Evolutionary conservation across 2,113 vertebrate species (phyloP).

Genomic region (Cynoglossus semilaevis): DNA sequence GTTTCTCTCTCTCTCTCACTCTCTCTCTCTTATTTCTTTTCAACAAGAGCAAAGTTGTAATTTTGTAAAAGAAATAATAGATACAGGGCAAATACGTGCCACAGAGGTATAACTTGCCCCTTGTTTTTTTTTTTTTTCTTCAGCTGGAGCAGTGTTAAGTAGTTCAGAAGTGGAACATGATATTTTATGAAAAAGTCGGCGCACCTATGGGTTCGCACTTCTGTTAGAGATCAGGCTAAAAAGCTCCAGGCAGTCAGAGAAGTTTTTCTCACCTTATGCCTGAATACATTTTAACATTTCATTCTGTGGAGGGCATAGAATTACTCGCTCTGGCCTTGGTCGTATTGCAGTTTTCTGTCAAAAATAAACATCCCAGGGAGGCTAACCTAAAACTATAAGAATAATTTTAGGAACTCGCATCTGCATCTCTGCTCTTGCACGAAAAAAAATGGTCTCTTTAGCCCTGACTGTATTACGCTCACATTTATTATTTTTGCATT

Average conservation of each 20-base stretch:
- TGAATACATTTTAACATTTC: slow-evolving; percentile 25
- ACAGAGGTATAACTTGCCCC: slow-evolving; percentile 1
- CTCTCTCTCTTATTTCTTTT: slow-evolving; percentile 12
- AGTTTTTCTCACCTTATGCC: slow-evolving; percentile 27
- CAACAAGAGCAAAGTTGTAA: slow-evolving; percentile 18
- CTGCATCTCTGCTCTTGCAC: background rate
- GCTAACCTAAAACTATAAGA: slow-evolving; percentile 32
- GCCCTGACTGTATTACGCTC: no score
- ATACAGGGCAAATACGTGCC: slow-evolving; percentile 25
- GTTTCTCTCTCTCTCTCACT: slow-evolving; percentile 15
- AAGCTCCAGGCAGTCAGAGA: slow-evolving; percentile 7
- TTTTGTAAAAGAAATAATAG: slow-evolving; percentile 24
- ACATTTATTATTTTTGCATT: no score
- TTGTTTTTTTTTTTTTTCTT: slow-evolving; percentile 13
- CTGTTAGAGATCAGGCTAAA: slow-evolving; percentile 39
- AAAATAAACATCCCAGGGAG: slow-evolving; percentile 15
- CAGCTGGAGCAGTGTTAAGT: slow-evolving; percentile 1
- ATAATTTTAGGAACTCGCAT: slow-evolving; percentile 26
- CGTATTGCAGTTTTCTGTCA: slow-evolving; percentile 8
- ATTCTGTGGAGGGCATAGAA: slow-evolving; percentile 11
- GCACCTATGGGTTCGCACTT: slow-evolving; percentile 24
- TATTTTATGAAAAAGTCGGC: slow-evolving; percentile 32
- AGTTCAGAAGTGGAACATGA: background rate
- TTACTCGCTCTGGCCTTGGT: slow-evolving; percentile 12
- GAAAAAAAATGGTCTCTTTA: no score